Evolutionary conservation across 2,797 vertebrate species (phyloP), one percentile per base, ranked within the genome.

Genomic region (Gadopsis marmoratus): DNA sequence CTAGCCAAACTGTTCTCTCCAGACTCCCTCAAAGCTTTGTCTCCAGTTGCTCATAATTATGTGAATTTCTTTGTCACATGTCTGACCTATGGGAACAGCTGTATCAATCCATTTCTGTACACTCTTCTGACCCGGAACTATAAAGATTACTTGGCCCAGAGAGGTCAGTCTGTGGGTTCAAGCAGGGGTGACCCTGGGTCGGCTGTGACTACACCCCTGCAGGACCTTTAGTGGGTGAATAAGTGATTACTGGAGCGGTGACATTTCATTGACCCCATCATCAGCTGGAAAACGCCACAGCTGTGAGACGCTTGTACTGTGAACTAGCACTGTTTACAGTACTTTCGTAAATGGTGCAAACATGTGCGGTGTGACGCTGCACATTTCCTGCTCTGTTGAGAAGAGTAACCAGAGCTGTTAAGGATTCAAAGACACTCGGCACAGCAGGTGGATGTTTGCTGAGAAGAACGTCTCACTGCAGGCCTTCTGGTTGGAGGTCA

Each of bases 41-140:
- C 94, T 13, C 90, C 95, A 0, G 65, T 94, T 0, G 16, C 93
- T 6, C 96, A 96, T 43, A 96, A 95, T 6, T 97, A 97, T 47
- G 90, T 97, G 33, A 97, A 97, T 78, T 97, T 96, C 0, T 94
- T 94, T 0, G 93, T 97, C 76, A 97, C 97, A 1, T 97, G 96
- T 88, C 91, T 97, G 78, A 97, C 97, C 0, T 97, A 97, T 0
- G 92, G 96, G 41, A 97, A 97, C 92, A 97, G 97, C 86, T 97
- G 96, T 0, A 60, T 97, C 73, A 97, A 96, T 23, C 96, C 97
- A 0, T 94, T 97, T 54, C 95, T 98, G 21, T 97, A 96, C 90
- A 97, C 96, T 0, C 90, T 97, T 5, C 93, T 98, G 0, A 91
- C 96, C 0, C 71, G 94, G 33, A 96, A 96, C 88, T 96, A 94